phyloP scores from a whole-genome alignment of 1,140 invertebrate species.

The Leptoteleia sp. region DNA sequence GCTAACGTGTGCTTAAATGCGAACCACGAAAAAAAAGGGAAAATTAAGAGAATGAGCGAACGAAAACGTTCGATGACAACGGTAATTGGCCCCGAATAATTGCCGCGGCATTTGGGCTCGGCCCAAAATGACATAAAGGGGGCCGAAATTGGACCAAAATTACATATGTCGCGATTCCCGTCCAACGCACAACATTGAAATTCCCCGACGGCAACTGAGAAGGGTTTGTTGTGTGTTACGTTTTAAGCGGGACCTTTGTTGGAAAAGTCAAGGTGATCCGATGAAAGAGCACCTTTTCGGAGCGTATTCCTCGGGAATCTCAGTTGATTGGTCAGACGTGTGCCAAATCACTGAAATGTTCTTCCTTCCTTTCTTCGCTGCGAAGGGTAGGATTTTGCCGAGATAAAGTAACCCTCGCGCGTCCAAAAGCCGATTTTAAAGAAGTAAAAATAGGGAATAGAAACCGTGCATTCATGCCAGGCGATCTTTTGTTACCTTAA shows the following conservation, averaged over 20 bases:
- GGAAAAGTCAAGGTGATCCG: constrained; percentile 63
- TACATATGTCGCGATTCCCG: constrained; percentile 42
- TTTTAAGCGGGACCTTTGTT: constrained; percentile 63
- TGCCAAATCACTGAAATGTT: constrained; percentile 68
- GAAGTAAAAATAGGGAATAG: constrained; percentile 63
- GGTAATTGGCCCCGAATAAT: too few species aligned
- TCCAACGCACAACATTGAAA: constrained; percentile 47
- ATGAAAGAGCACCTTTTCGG: constrained; percentile 63
- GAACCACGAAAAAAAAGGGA: too few species aligned
- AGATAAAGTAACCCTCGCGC: constrained; percentile 65
- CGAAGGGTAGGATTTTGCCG: constrained; percentile 60
- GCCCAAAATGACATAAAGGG: constrained; percentile 28
- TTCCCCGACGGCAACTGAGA: constrained; percentile 45
- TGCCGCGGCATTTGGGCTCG: constrained; percentile 37
- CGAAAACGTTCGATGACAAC: too few species aligned
- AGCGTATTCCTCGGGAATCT: constrained; percentile 65
- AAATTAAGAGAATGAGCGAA: too few species aligned
- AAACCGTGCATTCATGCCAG: constrained; percentile 53
- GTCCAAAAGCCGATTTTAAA: constrained; percentile 64
- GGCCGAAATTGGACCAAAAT: constrained; percentile 38
- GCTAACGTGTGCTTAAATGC: too few species aligned
- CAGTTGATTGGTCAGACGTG: constrained; percentile 67
- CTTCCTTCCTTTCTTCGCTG: constrained; percentile 49
- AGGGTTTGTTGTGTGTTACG: constrained; percentile 64
- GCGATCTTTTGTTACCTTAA: constrained; percentile 60